Evolutionary conservation across 2,113 vertebrate genomes (phyloP).

Genomic region (Physeter macrocephalus): DNA sequence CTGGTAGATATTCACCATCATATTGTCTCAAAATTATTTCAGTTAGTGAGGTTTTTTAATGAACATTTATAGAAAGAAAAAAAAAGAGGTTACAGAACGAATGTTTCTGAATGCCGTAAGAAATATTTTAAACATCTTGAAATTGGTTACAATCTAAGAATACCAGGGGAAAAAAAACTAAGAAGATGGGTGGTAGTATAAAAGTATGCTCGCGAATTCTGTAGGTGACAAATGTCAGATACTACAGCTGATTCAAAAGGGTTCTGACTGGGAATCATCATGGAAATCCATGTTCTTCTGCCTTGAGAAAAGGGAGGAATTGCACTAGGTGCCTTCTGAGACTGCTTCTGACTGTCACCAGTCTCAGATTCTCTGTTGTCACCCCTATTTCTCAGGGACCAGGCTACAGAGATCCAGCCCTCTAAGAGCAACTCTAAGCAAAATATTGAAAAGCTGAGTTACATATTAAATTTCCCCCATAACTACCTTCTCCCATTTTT

Average conservation of each 20-base stretch:
- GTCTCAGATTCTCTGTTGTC: not conserved
- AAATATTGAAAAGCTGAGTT: not conserved
- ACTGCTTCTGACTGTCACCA: not conserved
- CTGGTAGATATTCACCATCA: not conserved
- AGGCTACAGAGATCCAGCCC: not conserved
- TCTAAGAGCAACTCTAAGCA: not conserved
- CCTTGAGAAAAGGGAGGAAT: not conserved
- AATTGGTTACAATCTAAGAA: not conserved
- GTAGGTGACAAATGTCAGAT: not conserved
- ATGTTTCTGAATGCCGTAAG: not conserved
- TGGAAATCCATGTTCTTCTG: not conserved
- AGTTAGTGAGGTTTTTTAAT: not conserved
- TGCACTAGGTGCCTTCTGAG: not conserved
- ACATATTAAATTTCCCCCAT: not conserved
- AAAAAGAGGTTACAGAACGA: not conserved
- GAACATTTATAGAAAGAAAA: not conserved
- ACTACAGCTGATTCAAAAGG: not conserved
- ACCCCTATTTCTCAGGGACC: not conserved
- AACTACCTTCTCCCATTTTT: not conserved
- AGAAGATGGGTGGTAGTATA: not conserved
- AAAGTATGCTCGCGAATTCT: not conserved
- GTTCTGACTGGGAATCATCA: not conserved
- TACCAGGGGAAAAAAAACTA: not conserved
- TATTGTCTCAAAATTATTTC: slow-evolving; percentile 29
- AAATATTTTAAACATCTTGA: not conserved